Evolutionary conservation across 2,797 vertebrate species (phyloP).

Genomic region (Diceros bicornis): DNA sequence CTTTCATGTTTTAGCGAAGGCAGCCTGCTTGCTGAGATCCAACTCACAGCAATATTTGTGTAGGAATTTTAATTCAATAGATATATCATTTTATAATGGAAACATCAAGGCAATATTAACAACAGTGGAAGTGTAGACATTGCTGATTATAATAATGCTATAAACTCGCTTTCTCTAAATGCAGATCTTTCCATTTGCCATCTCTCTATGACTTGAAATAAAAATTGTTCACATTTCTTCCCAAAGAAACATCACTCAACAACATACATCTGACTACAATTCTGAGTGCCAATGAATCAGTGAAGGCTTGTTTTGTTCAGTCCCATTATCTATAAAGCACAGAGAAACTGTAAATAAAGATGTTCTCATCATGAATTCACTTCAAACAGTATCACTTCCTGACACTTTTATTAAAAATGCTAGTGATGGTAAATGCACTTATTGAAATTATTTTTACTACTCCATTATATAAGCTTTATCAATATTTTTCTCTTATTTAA

Average conservation of each 20-base stretch:
- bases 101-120: not conserved
- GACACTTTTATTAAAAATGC: conserved; percentile 53
- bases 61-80: conserved; percentile 33
- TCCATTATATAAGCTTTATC: not conserved
- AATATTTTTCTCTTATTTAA: conserved; percentile 10
- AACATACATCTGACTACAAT: not conserved
- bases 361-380: not conserved
- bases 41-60: conserved; percentile 63
- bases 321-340: not conserved
- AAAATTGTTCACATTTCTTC: conserved; percentile 28
- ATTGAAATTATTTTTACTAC: conserved; percentile 6
- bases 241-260: not conserved
- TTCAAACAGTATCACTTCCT: not conserved
- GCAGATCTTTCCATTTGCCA: conserved; percentile 12
- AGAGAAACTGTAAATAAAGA: not conserved
- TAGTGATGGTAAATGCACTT: not conserved
- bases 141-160: not conserved
- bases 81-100: not conserved
- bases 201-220: conserved; percentile 19
- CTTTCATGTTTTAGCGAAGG: conserved; percentile 51
- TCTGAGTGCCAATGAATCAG: not conserved
- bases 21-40: conserved; percentile 66
- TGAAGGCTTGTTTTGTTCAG: conserved; percentile 6
- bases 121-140: not conserved
- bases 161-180: conserved; percentile 5